A percentile compares a stretch with the other conserved stretches of the same genome.
These are phyloP conservation scores for Dipodomys stephensi DNA, from an alignment of 2,113 vertebrate species.

Conservation along the genomic window DNA sequence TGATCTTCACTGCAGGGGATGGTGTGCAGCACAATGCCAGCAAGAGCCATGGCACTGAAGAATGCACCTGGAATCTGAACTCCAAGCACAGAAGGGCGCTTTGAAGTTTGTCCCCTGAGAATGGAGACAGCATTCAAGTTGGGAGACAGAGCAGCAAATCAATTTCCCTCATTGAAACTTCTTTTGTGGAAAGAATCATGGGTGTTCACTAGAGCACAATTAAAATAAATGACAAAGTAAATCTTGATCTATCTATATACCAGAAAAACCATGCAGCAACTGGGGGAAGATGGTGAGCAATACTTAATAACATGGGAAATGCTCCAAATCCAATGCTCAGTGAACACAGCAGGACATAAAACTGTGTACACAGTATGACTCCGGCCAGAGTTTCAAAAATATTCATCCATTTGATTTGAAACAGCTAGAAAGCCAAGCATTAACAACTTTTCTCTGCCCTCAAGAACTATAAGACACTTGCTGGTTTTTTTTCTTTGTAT, in stretches of 20 bases:
- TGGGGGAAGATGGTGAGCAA: background rate
- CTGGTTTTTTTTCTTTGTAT: background rate
- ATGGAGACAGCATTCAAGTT: background rate
- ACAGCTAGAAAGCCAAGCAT: background rate
- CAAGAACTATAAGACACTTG: background rate
- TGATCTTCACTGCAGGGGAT: fast-evolving
- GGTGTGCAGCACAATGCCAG: background rate
- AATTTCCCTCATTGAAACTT: background rate
- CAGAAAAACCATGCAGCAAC: background rate
- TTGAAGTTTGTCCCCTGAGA: background rate
- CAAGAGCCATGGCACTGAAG: background rate
- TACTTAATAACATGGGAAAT: background rate
- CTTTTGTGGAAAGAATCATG: background rate
- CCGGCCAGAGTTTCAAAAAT: background rate
- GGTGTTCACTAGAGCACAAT: background rate
- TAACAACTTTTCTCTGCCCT: constrained; percentile 31
- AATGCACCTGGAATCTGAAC: background rate
- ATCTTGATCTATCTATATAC: background rate
- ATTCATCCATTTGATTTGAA: background rate
- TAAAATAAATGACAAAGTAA: constrained; percentile 39
- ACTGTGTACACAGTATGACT: background rate
- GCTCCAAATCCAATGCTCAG: background rate
- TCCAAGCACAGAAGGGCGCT: background rate
- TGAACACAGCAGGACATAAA: background rate
- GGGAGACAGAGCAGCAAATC: background rate